phyloP scores from a whole-genome alignment of 2,797 vertebrate genomes.

The Tangara arthus region DNA sequence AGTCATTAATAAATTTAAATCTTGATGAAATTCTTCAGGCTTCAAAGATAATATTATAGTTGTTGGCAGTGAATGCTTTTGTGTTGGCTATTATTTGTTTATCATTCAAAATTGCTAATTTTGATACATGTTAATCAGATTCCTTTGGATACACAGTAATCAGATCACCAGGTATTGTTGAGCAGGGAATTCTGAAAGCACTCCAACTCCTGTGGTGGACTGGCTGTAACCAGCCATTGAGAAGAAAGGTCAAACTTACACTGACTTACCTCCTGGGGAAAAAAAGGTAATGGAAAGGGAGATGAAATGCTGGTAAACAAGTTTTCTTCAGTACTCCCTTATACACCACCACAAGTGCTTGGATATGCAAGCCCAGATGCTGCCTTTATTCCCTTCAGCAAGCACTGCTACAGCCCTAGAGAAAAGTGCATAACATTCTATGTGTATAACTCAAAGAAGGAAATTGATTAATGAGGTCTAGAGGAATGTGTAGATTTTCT shows the following conservation, averaged over 20 bases:
- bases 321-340: neutral
- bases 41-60: neutral
- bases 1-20: neutral
- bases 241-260: neutral
- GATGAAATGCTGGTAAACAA: neutral
- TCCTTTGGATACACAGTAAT: neutral
- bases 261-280: neutral
- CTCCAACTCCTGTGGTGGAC: neutral
- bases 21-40: neutral
- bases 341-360: neutral
- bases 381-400: neutral
- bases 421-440: neutral
- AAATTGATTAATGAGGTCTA: neutral
- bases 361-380: neutral
- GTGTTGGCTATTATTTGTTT: neutral
- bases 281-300: neutral
- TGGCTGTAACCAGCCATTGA: neutral
- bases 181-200: neutral
- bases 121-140: neutral
- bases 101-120: neutral
- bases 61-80: neutral
- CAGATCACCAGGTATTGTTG: neutral
- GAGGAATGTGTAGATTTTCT: neutral
- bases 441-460: neutral
- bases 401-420: neutral